phyloP scores from a whole-genome alignment of 1,140 invertebrate genomes.

The Drosophila novamexicana region DNA sequence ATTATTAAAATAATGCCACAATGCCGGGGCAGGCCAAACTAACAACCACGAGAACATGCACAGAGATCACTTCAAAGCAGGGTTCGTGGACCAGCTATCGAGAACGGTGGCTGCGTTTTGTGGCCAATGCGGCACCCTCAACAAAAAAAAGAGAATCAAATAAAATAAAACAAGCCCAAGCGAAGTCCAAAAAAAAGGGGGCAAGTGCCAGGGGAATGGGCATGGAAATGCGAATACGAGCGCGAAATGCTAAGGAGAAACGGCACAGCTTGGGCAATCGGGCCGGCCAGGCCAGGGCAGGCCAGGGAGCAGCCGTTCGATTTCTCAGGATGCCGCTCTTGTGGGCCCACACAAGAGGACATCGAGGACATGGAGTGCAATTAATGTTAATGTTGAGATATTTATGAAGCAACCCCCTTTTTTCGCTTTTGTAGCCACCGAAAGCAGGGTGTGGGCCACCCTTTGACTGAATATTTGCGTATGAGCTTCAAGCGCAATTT shows the following conservation, averaged over 20 bases:
- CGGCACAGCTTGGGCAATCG: not conserved
- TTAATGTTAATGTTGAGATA: constrained; percentile 84
- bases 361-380: constrained; percentile 80
- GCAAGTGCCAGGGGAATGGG: not conserved
- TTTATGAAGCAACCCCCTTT: constrained; percentile 78
- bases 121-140: constrained; percentile 70
- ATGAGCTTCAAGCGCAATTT: constrained; percentile 51
- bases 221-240: not conserved
- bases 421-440: not conserved
- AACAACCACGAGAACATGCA: constrained; percentile 48
- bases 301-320: constrained; percentile 64
- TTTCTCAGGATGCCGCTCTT: constrained; percentile 77
- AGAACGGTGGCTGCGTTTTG: constrained; percentile 54
- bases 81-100: constrained; percentile 53
- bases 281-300: not conserved
- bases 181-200: not conserved
- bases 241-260: constrained; percentile 7
- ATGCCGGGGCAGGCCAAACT: constrained; percentile 26
- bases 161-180: not conserved
- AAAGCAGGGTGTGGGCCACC: constrained; percentile 34
- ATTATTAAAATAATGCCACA: constrained; percentile 74
- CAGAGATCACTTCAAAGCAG: constrained; percentile 53
- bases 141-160: constrained; percentile 30
- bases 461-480: constrained; percentile 58
- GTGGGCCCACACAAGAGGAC: constrained; percentile 83